Conservation (phyloP, 2,797 vertebrate genomes). For the Microctenopoma lineatum region DNA sequence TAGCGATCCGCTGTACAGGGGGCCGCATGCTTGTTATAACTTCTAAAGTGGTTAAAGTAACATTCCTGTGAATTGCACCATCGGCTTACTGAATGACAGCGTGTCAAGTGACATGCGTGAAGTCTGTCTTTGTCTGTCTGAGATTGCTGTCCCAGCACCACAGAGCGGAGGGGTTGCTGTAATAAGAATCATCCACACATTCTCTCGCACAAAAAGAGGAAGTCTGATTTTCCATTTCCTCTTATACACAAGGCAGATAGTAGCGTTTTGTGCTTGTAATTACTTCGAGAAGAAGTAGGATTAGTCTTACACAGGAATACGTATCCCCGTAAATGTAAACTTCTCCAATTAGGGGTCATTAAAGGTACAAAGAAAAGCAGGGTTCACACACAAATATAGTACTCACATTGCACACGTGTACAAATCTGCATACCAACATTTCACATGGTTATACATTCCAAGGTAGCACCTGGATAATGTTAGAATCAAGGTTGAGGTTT, state of each 20-base stretch:
- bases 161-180: constrained; percentile 8
- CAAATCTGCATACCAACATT: background rate
- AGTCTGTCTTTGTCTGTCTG: constrained; percentile 9
- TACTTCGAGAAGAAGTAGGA: constrained; percentile 3
- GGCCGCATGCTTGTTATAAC: background rate
- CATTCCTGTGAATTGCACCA: background rate
- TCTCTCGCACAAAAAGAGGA: constrained; percentile 31
- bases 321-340: background rate
- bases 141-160: constrained; percentile 1
- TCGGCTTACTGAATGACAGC: constrained; percentile 31
- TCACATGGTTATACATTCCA: background rate
- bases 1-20: background rate
- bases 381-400: constrained; percentile 5
- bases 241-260: constrained; percentile 10
- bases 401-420: background rate
- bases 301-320: constrained; percentile 10
- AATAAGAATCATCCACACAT: constrained; percentile 9
- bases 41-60: background rate
- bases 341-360: constrained; percentile 4
- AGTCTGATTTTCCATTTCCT: constrained; percentile 51
- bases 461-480: background rate
- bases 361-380: constrained; percentile 9
- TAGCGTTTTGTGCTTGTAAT: constrained; percentile 5
- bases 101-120: constrained; percentile 34
- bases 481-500: constrained; percentile 5